phyloP scores from a whole-genome alignment of 2,113 vertebrate genomes.

The Corvus moneduloides region DNA sequence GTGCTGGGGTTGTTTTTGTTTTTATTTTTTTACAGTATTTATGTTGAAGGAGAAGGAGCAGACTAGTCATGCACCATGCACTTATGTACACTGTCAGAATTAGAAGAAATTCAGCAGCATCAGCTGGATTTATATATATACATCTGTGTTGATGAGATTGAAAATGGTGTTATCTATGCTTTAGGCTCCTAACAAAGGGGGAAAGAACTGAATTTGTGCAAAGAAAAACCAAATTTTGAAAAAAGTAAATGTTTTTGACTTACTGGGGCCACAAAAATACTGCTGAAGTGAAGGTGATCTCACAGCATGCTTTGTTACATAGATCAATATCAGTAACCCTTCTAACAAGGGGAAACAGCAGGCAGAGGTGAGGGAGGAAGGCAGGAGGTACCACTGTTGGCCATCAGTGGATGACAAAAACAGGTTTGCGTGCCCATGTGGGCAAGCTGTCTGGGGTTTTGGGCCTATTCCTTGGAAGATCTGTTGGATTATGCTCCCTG shows the following conservation, averaged over 20 bases:
- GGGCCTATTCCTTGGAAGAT: background rate
- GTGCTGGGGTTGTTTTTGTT: background rate
- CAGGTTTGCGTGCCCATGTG: background rate
- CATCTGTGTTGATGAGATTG: background rate
- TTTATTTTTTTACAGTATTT: background rate
- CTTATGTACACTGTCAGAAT: background rate
- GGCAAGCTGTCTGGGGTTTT: background rate
- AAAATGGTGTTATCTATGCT: background rate
- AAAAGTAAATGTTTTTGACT: background rate
- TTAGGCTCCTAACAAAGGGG: background rate
- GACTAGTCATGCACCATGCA: background rate
- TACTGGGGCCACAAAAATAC: background rate
- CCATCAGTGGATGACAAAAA: background rate
- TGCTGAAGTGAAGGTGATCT: background rate
- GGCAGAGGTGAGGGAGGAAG: background rate
- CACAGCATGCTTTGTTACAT: background rate
- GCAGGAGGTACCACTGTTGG: background rate
- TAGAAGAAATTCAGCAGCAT: background rate
- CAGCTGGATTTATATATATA: background rate
- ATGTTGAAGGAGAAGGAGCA: background rate
- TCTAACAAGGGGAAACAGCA: background rate
- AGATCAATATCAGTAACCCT: fast-evolving
- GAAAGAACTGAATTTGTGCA: background rate
- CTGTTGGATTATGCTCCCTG: background rate
- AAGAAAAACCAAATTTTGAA: background rate